Percentiles rank a stretch among this genome's conserved stretches.
Conservation (phyloP, 1,140 invertebrate species). For the Arctopsyche grandis region DNA sequence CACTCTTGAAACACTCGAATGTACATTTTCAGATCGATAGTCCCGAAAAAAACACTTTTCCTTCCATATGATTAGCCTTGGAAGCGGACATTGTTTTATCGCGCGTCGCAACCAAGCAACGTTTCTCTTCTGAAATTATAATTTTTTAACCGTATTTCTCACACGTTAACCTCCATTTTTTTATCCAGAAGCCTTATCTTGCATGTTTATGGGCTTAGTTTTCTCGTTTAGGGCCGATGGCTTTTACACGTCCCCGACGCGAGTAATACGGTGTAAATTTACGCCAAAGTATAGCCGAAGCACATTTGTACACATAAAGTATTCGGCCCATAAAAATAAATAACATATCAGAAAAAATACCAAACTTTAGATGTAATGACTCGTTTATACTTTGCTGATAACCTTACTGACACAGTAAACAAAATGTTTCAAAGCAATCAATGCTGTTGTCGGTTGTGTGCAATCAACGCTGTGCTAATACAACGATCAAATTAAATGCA, state of each 20-base stretch:
- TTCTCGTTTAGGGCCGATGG: conserved; percentile 38
- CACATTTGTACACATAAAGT: too few relatives aligned
- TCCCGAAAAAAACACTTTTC: not conserved
- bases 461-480: too few relatives aligned
- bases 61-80: not conserved
- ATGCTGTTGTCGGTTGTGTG: too few relatives aligned
- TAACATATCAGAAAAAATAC: too few relatives aligned
- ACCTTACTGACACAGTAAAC: too few relatives aligned
- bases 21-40: too few relatives aligned
- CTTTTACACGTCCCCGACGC: conserved; percentile 26
- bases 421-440: too few relatives aligned
- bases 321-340: not conserved
- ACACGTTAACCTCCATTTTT: not conserved
- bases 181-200: conserved; percentile 23
- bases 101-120: not conserved
- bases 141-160: too few relatives aligned
- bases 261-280: conserved; percentile 3
- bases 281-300: not conserved
- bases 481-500: too few relatives aligned
- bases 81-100: not conserved
- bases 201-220: conserved; percentile 34
- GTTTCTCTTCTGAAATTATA: not conserved
- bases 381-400: too few relatives aligned
- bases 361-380: too few relatives aligned
- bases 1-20: not conserved